These are phyloP conservation scores for Electrona antarctica DNA, from an alignment of 2,113 vertebrate genomes.

Conservation along the genomic window DNA sequence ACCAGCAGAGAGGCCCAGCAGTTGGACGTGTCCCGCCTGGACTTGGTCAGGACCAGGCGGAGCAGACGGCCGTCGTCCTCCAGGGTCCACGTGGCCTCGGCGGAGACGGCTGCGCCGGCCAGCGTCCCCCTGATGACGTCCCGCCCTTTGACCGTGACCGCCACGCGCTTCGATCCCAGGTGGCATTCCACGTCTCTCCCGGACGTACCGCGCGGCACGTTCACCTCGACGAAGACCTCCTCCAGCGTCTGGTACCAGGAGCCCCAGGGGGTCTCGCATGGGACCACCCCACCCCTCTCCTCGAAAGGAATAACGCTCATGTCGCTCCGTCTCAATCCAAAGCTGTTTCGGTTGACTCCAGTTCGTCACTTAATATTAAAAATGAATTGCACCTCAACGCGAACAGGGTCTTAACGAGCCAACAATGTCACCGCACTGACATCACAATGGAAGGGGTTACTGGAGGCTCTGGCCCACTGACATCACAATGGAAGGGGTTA, in stretches of 20 bases:
- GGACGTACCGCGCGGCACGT: conserved; percentile 87
- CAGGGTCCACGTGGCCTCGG: conserved; percentile 95
- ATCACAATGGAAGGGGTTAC: too few species aligned
- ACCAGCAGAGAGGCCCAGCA: conserved; percentile 95
- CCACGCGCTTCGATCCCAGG: conserved; percentile 83
- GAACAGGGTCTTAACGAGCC: too few species aligned
- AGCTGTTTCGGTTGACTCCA: too few species aligned
- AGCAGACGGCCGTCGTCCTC: conserved; percentile 97
- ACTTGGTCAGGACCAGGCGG: conserved; percentile 92
- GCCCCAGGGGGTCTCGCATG: conserved; percentile 90
- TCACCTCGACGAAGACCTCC: conserved; percentile 93
- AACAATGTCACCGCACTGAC: too few species aligned
- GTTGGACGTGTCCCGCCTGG: conserved; percentile 92
- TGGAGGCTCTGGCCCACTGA: too few species aligned
- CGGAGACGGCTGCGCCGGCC: conserved; percentile 89
- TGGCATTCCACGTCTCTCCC: conserved; percentile 87
- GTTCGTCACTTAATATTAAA: too few species aligned
- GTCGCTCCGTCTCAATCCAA: too few species aligned
- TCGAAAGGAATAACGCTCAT: too few species aligned
- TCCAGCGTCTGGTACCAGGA: conserved; percentile 97
- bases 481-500: too few species aligned
- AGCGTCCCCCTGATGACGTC: conserved; percentile 92
- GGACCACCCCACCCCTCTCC: conserved; percentile 89
- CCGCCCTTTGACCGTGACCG: conserved; percentile 83
- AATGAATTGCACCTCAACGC: too few species aligned